Base-by-base conservation (phyloP, 2,888 invertebrate species). In the Andrena bicolor region DNA sequence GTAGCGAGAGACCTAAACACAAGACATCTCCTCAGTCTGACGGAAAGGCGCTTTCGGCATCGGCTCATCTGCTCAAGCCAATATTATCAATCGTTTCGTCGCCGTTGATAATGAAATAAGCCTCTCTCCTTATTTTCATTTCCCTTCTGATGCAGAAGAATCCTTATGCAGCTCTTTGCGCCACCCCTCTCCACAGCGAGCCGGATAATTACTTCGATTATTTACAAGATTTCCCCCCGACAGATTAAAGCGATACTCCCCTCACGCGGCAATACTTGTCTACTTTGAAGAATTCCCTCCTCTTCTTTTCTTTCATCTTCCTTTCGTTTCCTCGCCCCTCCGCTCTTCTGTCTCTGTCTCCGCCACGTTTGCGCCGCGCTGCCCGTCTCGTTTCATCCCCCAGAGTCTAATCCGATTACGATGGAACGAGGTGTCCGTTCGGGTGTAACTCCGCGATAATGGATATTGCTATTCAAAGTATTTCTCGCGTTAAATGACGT, bases 401-500 rank as follows among this genome's bases (percentile, higher is more conserved):
- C 65, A 53, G 78, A 76, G 80, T 86, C 87, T 91, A 91, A 91
- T 91, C 90, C 91, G 89, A 91, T 91, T 91, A 90, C 84, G 87
- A 76, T 87, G 87, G 88, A 89, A 89, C 87, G 89, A 86, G 87
- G 85, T 88, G 90, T 89, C 89, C 89, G 85, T 90, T 90, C 89
- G 87, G 86, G 86, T 89, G 90, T 91, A 90, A 91, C 89, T 89
- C 84, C 84, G 86, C 89, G 91, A 90, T 91, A 91, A 92, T 92
- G 89, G 89, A 88, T 90, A 92, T 90, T 88, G 89, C 92, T 86
- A 91, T 91, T 91, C 89, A 88, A 88, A 89, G 89, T 89, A 88
- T 89, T 89, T 88, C 90, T 88, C 88, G 80, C 90, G 88, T 90
- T 90, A 90, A 92, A 92, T 90, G 89, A 90, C 81, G 73, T 85